These are phyloP conservation scores for Gonioctena quinquepunctata DNA, from an alignment of 1,140 invertebrate species.

Conservation along the genomic window DNA sequence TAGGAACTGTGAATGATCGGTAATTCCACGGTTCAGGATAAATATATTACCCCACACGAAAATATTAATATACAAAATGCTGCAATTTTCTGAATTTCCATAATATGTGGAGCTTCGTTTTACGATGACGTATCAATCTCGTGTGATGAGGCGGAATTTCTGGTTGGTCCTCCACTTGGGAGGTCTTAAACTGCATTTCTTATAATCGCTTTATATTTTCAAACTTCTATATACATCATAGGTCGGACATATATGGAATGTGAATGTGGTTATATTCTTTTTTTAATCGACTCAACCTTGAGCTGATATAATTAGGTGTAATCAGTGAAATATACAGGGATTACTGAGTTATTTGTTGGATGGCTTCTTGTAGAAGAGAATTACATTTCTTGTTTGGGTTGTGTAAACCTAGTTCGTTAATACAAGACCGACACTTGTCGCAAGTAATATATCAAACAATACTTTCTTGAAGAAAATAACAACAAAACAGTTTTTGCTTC, in stretches of 20 bases:
- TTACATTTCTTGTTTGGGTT: neutral
- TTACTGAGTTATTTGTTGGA: neutral
- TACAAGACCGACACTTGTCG: too few species aligned
- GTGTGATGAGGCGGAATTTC: conserved; percentile 9
- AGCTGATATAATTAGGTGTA: neutral
- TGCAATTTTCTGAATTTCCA: neutral
- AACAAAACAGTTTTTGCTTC: too few species aligned
- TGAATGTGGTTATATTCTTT: conserved; percentile 21
- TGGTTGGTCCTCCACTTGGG: conserved; percentile 37
- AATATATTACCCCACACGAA: too few species aligned
- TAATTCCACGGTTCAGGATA: too few species aligned
- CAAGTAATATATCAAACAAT: too few species aligned
- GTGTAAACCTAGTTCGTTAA: too few species aligned
- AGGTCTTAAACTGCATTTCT: conserved; percentile 39
- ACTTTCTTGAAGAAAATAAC: too few species aligned
- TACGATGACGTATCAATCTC: conserved; percentile 29
- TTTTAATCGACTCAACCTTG: neutral
- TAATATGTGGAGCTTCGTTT: neutral
- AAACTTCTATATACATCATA: conserved; percentile 38
- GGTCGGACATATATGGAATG: conserved; percentile 32
- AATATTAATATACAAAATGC: too few species aligned
- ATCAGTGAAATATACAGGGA: neutral
- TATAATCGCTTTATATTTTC: conserved; percentile 34
- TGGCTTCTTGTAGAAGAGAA: too few species aligned
- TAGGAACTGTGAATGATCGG: too few species aligned